A percentile compares a stretch with the other conserved stretches of the same genome.
Evolutionary conservation across 2,113 vertebrate genomes (phyloP).

Genomic region (Physeter macrocephalus): DNA sequence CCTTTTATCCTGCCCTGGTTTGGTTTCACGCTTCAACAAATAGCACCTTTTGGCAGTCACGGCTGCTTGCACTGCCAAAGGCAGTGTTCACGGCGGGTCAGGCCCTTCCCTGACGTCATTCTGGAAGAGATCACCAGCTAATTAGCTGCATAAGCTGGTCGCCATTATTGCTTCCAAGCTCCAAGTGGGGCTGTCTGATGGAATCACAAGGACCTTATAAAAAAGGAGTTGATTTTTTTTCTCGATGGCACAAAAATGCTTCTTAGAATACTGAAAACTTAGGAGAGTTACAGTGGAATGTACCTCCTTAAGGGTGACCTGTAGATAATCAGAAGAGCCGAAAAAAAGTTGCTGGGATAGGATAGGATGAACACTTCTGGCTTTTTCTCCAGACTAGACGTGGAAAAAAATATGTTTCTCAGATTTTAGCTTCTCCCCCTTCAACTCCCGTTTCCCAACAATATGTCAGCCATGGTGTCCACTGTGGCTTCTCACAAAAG

Average conservation of each 20-base stretch:
- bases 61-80: background rate
- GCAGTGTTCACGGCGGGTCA: background rate
- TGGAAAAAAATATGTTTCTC: background rate
- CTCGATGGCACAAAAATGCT: background rate
- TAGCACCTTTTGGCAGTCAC: conserved; percentile 40
- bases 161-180: background rate
- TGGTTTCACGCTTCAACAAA: conserved; percentile 34
- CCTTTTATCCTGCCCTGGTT: conserved; percentile 46
- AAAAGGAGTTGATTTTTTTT: background rate
- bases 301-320: conserved; percentile 7
- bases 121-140: conserved; percentile 15
- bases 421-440: background rate
- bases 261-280: background rate
- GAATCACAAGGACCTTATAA: background rate
- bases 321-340: background rate
- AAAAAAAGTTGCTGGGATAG: background rate
- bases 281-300: background rate
- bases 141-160: background rate
- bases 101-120: conserved; percentile 36
- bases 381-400: conserved; percentile 1
- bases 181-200: background rate
- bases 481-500: background rate
- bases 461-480: background rate
- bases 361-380: background rate
- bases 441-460: background rate